Base-by-base conservation (phyloP, 2,113 vertebrate species). In the Notechis scutatus region DNA sequence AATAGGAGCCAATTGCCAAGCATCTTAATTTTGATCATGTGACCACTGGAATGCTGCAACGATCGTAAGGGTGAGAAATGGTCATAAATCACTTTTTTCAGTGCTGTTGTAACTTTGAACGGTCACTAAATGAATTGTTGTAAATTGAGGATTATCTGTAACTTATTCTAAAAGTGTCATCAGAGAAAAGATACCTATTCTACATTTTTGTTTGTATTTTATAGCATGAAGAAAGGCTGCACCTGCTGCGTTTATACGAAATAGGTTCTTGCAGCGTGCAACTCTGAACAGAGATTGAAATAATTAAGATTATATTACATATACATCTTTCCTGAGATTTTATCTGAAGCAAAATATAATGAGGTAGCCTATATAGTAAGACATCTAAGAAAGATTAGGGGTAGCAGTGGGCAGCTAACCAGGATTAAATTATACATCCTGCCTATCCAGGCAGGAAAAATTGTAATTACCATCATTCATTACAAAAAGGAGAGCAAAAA, bases 261-360 rank as follows among this genome's bases (percentile, higher is more conserved):
- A 87, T 87, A 69, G 89, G 45, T 15, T 87, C 89, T 86, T 93
- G 91, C 45, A 74, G 45, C 50, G 39, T 23, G 34, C 1, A 34
- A 39, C 45, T 50, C 45, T 42, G 42, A 74, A 89, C 14, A 57
- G 88, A 87, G n/a, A 56, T 91, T 92, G 92, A 88, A 93, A 85
- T 59, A 23, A 90, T 90, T 47, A 26, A 57, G 45, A 87, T 56
- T 90, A 81, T 89, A 89, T 92, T 92, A n/a, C 34, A 90, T 88
- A 92, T 47, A 26, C 93, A 85, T 81, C 87, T 55, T 94, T 90
- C 81, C 81, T 91, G 92, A 91, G 86, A 50, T 94, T 90, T 21
- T 57, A 90, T 91, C 69, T 93, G 61, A 90, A 93, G 91, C 5
- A 52, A 56, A 57, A 87, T 42, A 69, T 5, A 59, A 54, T 59